Conservation (phyloP, 2,797 vertebrate species). For the Numenius phaeopus region DNA sequence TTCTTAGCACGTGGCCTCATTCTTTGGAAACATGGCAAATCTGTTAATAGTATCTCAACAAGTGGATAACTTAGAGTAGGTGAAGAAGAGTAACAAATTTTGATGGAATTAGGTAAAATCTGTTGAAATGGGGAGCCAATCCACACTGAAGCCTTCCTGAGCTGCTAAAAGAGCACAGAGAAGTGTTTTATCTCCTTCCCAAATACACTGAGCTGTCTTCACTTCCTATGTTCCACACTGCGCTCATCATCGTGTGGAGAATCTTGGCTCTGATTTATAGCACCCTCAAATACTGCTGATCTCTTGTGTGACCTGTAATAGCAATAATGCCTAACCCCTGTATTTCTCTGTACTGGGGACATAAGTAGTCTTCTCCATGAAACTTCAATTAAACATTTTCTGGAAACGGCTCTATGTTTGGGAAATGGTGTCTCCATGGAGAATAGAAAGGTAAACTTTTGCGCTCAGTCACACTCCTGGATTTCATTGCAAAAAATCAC, state of each 20-base stretch:
- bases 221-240: background rate
- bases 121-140: background rate
- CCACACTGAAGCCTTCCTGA: background rate
- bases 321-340: background rate
- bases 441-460: background rate
- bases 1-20: background rate
- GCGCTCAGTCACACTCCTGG: background rate
- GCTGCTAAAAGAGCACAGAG: background rate
- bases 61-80: background rate
- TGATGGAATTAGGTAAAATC: background rate
- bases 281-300: background rate
- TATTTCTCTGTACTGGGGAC: background rate
- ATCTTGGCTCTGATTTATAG: background rate
- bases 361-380: background rate
- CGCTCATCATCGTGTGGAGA: background rate
- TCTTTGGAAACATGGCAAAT: background rate
- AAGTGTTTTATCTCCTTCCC: background rate
- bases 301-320: background rate
- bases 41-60: background rate
- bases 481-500: background rate
- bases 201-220: background rate
- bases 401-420: background rate
- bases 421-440: background rate
- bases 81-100: background rate
- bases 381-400: background rate